A percentile compares a stretch with the other conserved stretches of the same genome.
These are phyloP conservation scores for Drepanosiphum platanoidis DNA, from an alignment of 2,888 invertebrate genomes.

Conservation along the genomic window DNA sequence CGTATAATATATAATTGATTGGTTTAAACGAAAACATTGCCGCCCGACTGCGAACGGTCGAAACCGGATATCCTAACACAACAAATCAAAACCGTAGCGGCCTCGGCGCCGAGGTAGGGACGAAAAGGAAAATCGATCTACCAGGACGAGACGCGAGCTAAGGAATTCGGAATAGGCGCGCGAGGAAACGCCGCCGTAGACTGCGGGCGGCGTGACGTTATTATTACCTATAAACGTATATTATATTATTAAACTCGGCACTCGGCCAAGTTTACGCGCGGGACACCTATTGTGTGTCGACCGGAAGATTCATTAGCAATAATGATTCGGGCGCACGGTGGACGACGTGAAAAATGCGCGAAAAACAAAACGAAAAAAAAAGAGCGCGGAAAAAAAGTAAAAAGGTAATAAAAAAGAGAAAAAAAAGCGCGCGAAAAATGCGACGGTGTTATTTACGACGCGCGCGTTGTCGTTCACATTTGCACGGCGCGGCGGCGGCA, in stretches of 20 bases:
- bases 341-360: not conserved
- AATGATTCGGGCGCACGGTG: not conserved
- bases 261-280: not conserved
- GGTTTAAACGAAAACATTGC: no score
- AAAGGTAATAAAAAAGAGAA: not conserved
- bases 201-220: no score
- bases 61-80: no score
- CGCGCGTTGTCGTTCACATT: not conserved
- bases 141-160: no score
- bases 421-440: conserved; percentile 42
- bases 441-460: not conserved
- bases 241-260: conserved; percentile 19
- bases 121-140: no score
- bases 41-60: no score
- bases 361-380: not conserved
- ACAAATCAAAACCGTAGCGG: no score
- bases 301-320: not conserved
- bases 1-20: no score
- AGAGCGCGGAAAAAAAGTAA: not conserved
- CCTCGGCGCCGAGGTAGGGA: no score
- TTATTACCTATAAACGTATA: no score
- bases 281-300: conserved; percentile 37
- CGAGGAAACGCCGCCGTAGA: not conserved
- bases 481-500: not conserved
- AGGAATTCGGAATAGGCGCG: no score